phyloP scores from a whole-genome alignment of 2,888 invertebrate genomes.

The Hirtodrosophila cameraria region DNA sequence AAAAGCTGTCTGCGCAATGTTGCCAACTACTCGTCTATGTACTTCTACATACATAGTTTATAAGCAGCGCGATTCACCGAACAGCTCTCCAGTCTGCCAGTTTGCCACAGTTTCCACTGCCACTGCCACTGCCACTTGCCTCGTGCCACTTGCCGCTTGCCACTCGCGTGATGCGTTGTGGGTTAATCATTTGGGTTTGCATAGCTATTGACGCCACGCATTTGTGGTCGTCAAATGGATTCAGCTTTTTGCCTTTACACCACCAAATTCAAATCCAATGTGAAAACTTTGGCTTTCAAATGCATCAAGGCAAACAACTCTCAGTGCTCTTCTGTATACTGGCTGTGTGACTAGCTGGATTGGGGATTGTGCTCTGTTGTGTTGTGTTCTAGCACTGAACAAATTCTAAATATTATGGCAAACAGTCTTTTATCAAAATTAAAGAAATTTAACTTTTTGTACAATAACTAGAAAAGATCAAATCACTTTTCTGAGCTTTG shows the following conservation, averaged over 20 bases:
- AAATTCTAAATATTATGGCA: too few species aligned
- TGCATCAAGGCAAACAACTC: conserved; percentile 1
- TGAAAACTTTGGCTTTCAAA: conserved; percentile 4
- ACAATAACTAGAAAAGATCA: too few species aligned
- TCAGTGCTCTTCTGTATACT: neutral
- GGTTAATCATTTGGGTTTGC: conserved; percentile 24
- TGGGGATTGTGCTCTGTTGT: neutral
- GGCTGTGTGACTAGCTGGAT: neutral
- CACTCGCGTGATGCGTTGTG: conserved; percentile 4
- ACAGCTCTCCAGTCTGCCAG: too few species aligned
- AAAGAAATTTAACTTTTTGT: too few species aligned
- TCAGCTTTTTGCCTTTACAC: conserved; percentile 3
- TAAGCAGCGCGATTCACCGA: conserved; percentile 11
- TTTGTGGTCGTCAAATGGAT: conserved; percentile 7
- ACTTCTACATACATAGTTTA: conserved; percentile 1
- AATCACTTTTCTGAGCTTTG: too few species aligned
- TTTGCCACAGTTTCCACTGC: too few species aligned
- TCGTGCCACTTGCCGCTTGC: conserved; percentile 3
- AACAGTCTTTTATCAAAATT: too few species aligned
- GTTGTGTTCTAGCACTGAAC: neutral
- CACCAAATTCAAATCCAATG: neutral
- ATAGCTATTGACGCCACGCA: conserved; percentile 21
- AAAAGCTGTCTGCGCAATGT: conserved; percentile 15
- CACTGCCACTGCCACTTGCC: too few species aligned
- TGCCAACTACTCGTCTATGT: neutral